Percentiles rank a stretch among this genome's conserved stretches.
phyloP scores from a whole-genome alignment of 35 echinoderm and acorn worm genomes.

The Nesometra sesokonis region DNA sequence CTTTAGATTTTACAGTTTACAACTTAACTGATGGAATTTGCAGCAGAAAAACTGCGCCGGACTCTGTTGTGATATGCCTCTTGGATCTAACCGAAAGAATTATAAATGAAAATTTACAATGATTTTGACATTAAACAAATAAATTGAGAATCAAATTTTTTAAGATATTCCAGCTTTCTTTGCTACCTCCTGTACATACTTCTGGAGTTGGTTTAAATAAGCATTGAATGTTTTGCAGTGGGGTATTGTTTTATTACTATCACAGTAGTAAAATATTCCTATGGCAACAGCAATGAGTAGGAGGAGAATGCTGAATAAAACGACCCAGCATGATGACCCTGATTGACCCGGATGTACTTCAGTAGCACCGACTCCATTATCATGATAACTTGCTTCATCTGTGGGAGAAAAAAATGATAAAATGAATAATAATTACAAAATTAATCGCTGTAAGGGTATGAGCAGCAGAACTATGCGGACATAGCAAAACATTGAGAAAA shows the following conservation, averaged over 20 bases:
- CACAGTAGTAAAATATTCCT: conserved; percentile 53
- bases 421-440: not conserved
- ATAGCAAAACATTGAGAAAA: too few relatives aligned
- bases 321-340: conserved; percentile 31
- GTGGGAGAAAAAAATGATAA: not conserved
- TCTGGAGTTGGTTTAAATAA: not conserved
- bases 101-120: too few relatives aligned
- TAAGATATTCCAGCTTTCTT: not conserved
- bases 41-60: too few relatives aligned
- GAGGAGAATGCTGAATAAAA: conserved; percentile 34
- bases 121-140: too few relatives aligned
- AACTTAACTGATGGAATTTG: too few relatives aligned
- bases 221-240: not conserved
- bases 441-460: too few relatives aligned
- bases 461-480: too few relatives aligned
- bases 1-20: too few relatives aligned
- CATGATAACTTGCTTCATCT: not conserved
- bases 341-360: not conserved
- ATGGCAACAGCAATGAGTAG: conserved; percentile 28
- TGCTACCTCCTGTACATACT: not conserved
- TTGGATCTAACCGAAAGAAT: too few relatives aligned
- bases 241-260: conserved; percentile 6
- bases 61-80: too few relatives aligned
- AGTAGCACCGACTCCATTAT: not conserved
- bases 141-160: not conserved